phyloP scores from a whole-genome alignment of 2,888 invertebrate species.

The Drosophila buzzatii region DNA sequence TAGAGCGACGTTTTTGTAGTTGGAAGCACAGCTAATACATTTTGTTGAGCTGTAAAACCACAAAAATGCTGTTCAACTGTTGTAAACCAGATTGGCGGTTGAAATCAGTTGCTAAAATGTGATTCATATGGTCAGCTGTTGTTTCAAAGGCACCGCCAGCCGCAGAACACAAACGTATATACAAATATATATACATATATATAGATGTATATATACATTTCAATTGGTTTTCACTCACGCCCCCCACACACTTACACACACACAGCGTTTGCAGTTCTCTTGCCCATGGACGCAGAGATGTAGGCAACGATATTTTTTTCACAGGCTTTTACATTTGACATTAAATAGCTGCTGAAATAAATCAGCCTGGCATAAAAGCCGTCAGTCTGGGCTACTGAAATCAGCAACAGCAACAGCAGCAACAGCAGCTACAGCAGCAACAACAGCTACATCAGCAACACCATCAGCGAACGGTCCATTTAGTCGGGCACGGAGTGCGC shows the following conservation, averaged over 20 bases:
- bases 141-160: slow-evolving; percentile 41
- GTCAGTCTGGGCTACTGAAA: slow-evolving; percentile 28
- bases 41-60: slow-evolving; percentile 25
- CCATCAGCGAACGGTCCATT: slow-evolving; percentile 45
- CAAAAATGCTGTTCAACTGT: slow-evolving; percentile 30
- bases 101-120: slow-evolving; percentile 32
- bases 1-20: neutral
- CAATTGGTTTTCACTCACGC: slow-evolving; percentile 45
- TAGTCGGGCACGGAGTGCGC: slow-evolving; percentile 1
- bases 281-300: slow-evolving; percentile 44
- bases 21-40: slow-evolving; percentile 18
- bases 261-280: slow-evolving; percentile 5
- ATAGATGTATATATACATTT: slow-evolving; percentile 35
- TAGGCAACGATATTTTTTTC: slow-evolving; percentile 63
- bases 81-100: slow-evolving; percentile 23
- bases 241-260: too few species aligned
- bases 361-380: slow-evolving; percentile 58
- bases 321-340: slow-evolving; percentile 51
- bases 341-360: slow-evolving; percentile 76
- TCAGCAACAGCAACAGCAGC: slow-evolving; percentile 17
- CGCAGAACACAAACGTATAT: slow-evolving; percentile 43
- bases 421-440: slow-evolving; percentile 30
- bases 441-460: slow-evolving; percentile 58
- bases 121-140: slow-evolving; percentile 31
- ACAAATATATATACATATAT: slow-evolving; percentile 17